Evolutionary conservation across 2,888 invertebrate genomes (phyloP).

Genomic region (Ennomos erosarius): DNA sequence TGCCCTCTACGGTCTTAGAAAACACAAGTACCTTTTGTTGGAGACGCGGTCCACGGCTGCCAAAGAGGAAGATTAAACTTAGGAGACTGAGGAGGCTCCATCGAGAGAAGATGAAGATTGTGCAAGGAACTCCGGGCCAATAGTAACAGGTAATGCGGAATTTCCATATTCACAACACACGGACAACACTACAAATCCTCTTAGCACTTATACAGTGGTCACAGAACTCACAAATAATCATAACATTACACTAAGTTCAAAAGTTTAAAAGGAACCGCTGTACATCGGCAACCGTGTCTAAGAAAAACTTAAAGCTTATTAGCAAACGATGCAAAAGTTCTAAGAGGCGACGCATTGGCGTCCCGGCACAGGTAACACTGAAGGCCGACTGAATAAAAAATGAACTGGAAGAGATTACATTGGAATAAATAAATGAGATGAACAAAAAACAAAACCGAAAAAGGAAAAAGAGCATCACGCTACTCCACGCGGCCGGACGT

Average conservation of each 20-base stretch:
- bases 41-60: constrained; percentile 79
- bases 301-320: constrained; percentile 36
- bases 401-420: constrained; percentile 85
- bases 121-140: constrained; percentile 73
- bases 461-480: constrained; percentile 82
- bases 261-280: constrained; percentile 7
- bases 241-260: constrained; percentile 26
- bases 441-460: constrained; percentile 82
- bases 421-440: constrained; percentile 86
- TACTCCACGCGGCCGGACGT: constrained; percentile 85
- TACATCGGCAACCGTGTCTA: constrained; percentile 2
- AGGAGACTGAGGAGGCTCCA: constrained; percentile 82
- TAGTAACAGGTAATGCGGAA: constrained; percentile 74
- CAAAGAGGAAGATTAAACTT: constrained; percentile 81
- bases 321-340: constrained; percentile 55
- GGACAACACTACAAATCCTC: constrained; percentile 48
- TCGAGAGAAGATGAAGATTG: constrained; percentile 65
- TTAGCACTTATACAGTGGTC: constrained; percentile 42
- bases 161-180: constrained; percentile 78
- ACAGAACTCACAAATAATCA: constrained; percentile 29
- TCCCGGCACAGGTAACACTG: constrained; percentile 83
- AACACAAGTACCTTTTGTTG: constrained; percentile 66
- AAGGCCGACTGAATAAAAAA: constrained; percentile 86
- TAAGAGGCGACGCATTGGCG: constrained; percentile 70
- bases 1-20: background rate